phyloP scores from a whole-genome alignment of 2,113 vertebrate genomes.

The Dromas ardeola region DNA sequence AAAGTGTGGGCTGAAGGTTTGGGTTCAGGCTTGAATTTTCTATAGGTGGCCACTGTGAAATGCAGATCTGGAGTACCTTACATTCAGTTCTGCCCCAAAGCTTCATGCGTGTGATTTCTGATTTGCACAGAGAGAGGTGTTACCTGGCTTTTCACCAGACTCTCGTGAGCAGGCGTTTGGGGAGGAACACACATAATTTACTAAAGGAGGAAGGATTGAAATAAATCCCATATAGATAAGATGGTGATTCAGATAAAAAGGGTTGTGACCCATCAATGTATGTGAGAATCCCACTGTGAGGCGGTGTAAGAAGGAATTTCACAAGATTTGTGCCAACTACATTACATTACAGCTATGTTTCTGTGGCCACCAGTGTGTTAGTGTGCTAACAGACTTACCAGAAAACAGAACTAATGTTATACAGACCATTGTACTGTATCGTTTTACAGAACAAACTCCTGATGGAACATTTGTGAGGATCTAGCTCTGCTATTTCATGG shows the following conservation, averaged over 20 bases:
- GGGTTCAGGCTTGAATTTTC: neutral
- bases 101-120: neutral
- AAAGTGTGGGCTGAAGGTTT: neutral
- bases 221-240: neutral
- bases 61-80: neutral
- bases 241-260: neutral
- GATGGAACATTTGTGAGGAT: neutral
- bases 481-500: neutral
- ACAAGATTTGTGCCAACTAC: neutral
- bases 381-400: neutral
- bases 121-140: neutral
- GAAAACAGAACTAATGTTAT: neutral
- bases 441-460: neutral
- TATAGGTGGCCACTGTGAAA: neutral
- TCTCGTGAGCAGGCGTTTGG: accelerated
- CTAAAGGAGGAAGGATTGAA: neutral
- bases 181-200: neutral
- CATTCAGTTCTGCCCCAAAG: neutral
- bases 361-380: neutral
- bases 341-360: accelerated
- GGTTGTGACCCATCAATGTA: neutral
- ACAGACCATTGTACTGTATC: neutral
- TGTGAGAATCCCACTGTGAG: neutral
- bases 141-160: neutral
- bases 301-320: neutral